phyloP scores from a whole-genome alignment of 2,888 invertebrate genomes.

The Drosophila kambysellisi region DNA sequence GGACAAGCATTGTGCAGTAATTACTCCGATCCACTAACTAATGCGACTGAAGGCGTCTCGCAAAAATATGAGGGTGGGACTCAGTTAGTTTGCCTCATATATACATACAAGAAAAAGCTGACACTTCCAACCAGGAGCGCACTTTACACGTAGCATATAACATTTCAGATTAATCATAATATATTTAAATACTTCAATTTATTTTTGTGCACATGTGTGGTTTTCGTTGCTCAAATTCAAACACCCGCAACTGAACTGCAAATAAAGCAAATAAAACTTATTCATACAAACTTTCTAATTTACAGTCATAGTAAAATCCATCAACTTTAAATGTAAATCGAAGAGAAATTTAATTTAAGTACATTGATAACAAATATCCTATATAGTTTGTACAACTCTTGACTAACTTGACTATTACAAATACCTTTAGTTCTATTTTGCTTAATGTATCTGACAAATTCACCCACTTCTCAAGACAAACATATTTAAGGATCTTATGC shows the following conservation, averaged over 20 bases:
- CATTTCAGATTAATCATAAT: neutral
- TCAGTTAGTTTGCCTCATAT: neutral
- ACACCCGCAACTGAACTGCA: slow-evolving; percentile 34
- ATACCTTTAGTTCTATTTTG: neutral
- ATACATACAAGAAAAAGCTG: neutral
- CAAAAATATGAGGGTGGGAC: slow-evolving; percentile 7
- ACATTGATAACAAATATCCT: too few relatives aligned
- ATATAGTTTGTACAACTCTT: too few relatives aligned
- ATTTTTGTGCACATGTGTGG: slow-evolving; percentile 8
- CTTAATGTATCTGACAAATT: too few relatives aligned
- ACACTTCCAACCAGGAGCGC: neutral
- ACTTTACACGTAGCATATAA: neutral
- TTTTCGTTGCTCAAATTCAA: slow-evolving; percentile 4
- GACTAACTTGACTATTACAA: neutral
- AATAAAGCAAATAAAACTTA: slow-evolving; percentile 7
- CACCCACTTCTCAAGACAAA: too few relatives aligned
- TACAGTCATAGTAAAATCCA: too few relatives aligned
- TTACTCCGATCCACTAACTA: slow-evolving; percentile 16
- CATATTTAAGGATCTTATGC: too few relatives aligned
- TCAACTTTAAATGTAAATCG: too few relatives aligned
- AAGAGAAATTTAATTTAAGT: neutral
- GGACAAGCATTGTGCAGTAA: slow-evolving; percentile 34
- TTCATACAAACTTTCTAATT: neutral
- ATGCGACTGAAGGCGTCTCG: slow-evolving; percentile 33
- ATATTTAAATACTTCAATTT: neutral